Conservation (phyloP, 2,113 vertebrate genomes). For the Rhinolophus sinicus region DNA sequence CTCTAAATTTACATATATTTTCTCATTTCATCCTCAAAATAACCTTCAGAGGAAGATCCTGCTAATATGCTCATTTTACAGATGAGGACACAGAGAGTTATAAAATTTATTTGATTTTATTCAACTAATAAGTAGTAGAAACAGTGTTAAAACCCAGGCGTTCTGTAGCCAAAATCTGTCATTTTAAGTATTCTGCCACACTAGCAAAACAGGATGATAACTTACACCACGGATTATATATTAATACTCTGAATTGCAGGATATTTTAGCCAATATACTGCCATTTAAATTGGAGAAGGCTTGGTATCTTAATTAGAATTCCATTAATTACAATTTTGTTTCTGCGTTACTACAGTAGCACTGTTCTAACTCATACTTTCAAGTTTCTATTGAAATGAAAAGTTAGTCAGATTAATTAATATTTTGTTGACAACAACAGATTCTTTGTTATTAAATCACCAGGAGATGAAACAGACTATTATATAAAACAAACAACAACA, state of each 20-base stretch:
- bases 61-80: neutral
- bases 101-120: neutral
- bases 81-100: neutral
- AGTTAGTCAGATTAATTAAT: neutral
- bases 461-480: neutral
- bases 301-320: neutral
- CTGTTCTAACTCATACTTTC: neutral
- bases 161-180: neutral
- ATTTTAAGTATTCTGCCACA: neutral
- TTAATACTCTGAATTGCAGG: neutral
- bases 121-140: neutral
- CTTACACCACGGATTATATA: neutral
- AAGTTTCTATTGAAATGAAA: neutral
- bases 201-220: neutral
- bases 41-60: neutral
- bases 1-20: neutral
- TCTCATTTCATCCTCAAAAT: neutral
- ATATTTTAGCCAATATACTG: neutral
- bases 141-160: accelerated
- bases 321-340: neutral
- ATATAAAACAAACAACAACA: neutral
- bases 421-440: neutral
- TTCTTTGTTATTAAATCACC: neutral
- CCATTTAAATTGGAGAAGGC: neutral
- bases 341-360: neutral